These are phyloP conservation scores for Lasioglossum malachurum DNA, from an alignment of 2,888 invertebrate species.

Conservation along the genomic window DNA sequence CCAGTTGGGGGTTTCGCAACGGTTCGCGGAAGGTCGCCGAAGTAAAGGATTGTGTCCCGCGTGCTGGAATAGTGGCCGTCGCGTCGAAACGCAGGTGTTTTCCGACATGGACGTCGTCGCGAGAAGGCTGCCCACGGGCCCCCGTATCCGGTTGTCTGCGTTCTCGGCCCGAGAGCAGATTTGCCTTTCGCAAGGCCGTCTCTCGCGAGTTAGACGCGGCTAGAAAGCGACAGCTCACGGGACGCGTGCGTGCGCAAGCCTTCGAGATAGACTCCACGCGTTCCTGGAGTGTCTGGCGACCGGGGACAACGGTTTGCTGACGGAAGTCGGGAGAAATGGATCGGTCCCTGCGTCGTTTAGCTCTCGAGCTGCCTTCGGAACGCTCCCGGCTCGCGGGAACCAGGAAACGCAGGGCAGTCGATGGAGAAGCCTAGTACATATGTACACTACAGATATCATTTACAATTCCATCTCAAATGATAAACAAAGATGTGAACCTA, in stretches of 20 bases:
- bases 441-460: neutral
- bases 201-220: slow-evolving; percentile 28
- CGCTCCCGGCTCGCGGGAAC: neutral
- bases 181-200: slow-evolving; percentile 66
- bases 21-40: slow-evolving; percentile 60
- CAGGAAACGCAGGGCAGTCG: neutral
- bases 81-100: slow-evolving; percentile 64
- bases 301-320: slow-evolving; percentile 4
- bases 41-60: slow-evolving; percentile 57
- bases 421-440: no score
- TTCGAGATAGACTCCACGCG: neutral
- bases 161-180: slow-evolving; percentile 36
- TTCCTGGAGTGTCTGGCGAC: slow-evolving; percentile 8
- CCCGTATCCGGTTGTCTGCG: slow-evolving; percentile 51
- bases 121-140: slow-evolving; percentile 58
- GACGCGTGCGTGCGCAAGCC: slow-evolving; percentile 6
- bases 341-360: neutral
- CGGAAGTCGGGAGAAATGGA: slow-evolving; percentile 12
- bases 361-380: neutral
- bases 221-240: slow-evolving; percentile 45
- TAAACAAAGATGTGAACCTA: neutral
- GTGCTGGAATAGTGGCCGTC: slow-evolving; percentile 38
- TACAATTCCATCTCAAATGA: neutral
- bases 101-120: slow-evolving; percentile 47
- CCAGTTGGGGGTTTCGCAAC: slow-evolving; percentile 53